A percentile compares a stretch with the other conserved stretches of the same genome.
Conservation (phyloP, 2,113 vertebrate species). For the Oxygymnocypris stewartii region DNA sequence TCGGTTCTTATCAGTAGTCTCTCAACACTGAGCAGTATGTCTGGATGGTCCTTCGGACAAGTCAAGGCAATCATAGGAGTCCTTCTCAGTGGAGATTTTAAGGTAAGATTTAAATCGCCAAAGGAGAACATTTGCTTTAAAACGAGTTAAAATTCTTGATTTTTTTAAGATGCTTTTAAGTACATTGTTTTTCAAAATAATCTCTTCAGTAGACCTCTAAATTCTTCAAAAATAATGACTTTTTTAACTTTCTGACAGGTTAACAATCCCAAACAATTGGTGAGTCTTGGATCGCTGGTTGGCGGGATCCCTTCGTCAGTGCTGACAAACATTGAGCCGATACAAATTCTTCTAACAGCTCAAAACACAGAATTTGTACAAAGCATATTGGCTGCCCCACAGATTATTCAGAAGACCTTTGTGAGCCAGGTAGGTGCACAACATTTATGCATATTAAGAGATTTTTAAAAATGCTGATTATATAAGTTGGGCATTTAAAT, state of each 20-base stretch:
- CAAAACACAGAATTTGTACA: slow-evolving; percentile 2
- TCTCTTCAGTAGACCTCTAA: not conserved
- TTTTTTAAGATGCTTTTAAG: not conserved
- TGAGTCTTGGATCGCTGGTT: slow-evolving; percentile 44
- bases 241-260: slow-evolving; percentile 44
- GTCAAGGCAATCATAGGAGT: slow-evolving; percentile 9
- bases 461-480: too few relatives aligned
- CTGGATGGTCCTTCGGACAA: slow-evolving; percentile 45
- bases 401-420: slow-evolving; percentile 46
- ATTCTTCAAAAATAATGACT: not conserved
- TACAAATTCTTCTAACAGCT: not conserved
- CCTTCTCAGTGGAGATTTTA: not conserved
- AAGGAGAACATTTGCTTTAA: not conserved
- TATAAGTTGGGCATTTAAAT: not conserved
- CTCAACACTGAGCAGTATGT: not conserved
- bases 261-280: not conserved
- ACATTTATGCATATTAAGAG: too few relatives aligned
- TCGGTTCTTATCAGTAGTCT: slow-evolving; percentile 13
- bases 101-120: slow-evolving; percentile 23
- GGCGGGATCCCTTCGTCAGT: slow-evolving; percentile 39
- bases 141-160: not conserved
- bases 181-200: not conserved
- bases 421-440: slow-evolving; percentile 40
- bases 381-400: slow-evolving; percentile 40
- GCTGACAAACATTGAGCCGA: not conserved